Evolutionary conservation across 2,888 invertebrate species (phyloP), one percentile per base, ranked within the genome.

Genomic region (Dioctria rufipes): DNA sequence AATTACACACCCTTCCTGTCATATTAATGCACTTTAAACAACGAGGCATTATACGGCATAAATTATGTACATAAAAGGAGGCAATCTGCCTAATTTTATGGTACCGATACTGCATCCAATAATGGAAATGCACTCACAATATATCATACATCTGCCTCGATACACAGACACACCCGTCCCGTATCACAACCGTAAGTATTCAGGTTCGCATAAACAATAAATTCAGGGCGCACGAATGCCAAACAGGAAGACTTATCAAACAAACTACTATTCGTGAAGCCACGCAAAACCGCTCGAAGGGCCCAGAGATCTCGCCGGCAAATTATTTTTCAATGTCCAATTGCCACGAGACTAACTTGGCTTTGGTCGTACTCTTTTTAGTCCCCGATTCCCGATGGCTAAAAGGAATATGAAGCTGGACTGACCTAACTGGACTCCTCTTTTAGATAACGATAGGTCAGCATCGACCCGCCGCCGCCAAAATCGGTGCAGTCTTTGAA

Each of bases 241-340:
- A 40, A 58, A 73, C 39, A 58, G 25, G 58, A 54, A 39, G 73
- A 60, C 73, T 73, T 40, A 73, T 73, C 73, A 71, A 54, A 39
- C 51, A 13, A n/a, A 39, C 42, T 5, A 9, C 43, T 6, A 42
- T 13, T 40, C 60, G 4, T 13, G 3, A 11, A 11, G 49, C 49
- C 73, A 60, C 73, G 58, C 73, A 42, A 73, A 40, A 54, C 4
- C 11, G 54, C 42, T 71, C 58, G n/a, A 54, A 25, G 25, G 25
- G 1, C 11, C 11, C 54, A 11, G 54, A 54, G 6, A 8, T 54
- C 51, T 25, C 43, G 13, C 37, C 42, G 60, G 73, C 73, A 73
- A 73, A 73, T 73, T 73, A 58, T 73, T 73, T 58, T 73, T 73
- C 73, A 58, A 73, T 73, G 73, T 73, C 42, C 73, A 73, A 73